phyloP scores from a whole-genome alignment of 2,113 vertebrate genomes.

The Naja naja region DNA sequence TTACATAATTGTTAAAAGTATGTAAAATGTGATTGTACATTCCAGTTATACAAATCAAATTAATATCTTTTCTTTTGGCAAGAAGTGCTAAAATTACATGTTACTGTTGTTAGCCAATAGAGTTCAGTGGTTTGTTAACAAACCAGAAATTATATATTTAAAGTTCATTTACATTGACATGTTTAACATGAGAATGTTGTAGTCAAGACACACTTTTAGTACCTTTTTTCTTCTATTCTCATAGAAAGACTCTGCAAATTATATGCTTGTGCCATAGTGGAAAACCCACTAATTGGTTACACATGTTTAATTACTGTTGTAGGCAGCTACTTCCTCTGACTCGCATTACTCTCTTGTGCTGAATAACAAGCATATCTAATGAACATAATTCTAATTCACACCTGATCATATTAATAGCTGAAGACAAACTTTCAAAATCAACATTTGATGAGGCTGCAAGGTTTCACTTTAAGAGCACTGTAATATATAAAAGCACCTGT shows the following conservation, averaged over 20 bases:
- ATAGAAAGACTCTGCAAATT: constrained; percentile 86
- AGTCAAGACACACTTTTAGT: constrained; percentile 69
- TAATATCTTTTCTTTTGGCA: constrained; percentile 47
- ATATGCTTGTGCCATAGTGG: constrained; percentile 85
- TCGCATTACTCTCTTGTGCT: constrained; percentile 80
- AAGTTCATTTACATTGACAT: constrained; percentile 72
- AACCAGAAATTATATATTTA: constrained; percentile 75
- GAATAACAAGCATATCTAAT: constrained; percentile 77
- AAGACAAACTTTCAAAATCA: constrained; percentile 61
- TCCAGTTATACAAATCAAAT: constrained; percentile 55
- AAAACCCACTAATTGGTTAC: constrained; percentile 93
- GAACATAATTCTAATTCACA: constrained; percentile 83
- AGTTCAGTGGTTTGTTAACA: constrained; percentile 65
- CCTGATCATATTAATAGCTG: constrained; percentile 83
- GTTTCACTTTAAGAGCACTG: constrained; percentile 13
- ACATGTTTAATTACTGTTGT: constrained; percentile 97
- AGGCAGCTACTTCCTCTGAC: constrained; percentile 89
- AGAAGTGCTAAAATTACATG: constrained; percentile 67
- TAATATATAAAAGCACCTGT: neutral
- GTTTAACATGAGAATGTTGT: constrained; percentile 71
- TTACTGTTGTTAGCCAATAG: constrained; percentile 61
- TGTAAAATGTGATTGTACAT: neutral
- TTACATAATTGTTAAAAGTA: constrained; percentile 28
- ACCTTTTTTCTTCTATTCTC: constrained; percentile 78
- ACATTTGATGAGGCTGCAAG: constrained; percentile 55